phyloP scores from a whole-genome alignment of 2,888 invertebrate species.

The Matsumyia berberina region DNA sequence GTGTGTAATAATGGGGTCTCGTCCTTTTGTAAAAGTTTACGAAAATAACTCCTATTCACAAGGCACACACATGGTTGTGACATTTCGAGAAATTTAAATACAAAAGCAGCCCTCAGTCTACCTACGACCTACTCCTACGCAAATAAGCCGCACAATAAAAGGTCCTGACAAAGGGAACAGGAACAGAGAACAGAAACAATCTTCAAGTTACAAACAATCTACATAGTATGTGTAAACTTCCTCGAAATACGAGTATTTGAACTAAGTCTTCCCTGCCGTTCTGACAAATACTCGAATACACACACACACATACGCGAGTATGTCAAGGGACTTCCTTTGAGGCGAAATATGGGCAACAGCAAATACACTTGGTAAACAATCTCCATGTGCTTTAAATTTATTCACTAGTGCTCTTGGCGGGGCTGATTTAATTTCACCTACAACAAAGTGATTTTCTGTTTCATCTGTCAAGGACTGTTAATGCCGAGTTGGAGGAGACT shows the following conservation, averaged over 20 bases:
- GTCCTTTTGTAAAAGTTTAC: neutral
- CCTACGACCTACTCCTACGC: neutral
- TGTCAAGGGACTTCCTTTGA: constrained; percentile 4
- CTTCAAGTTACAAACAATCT: constrained; percentile 44
- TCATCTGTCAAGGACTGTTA: constrained; percentile 24
- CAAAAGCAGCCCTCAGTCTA: constrained; percentile 12
- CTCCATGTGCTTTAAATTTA: constrained; percentile 17
- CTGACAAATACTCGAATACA: neutral
- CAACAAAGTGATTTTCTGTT: constrained; percentile 34
- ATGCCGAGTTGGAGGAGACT: too few species aligned
- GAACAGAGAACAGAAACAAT: constrained; percentile 35
- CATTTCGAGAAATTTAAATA: constrained; percentile 42
- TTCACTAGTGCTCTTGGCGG: constrained; percentile 16
- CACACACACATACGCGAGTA: neutral
- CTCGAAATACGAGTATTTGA: constrained; percentile 54
- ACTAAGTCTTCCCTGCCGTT: constrained; percentile 26
- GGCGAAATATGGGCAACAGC: constrained; percentile 21
- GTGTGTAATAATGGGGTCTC: neutral
- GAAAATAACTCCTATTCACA: constrained; percentile 24
- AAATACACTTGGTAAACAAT: constrained; percentile 34
- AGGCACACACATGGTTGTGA: constrained; percentile 52
- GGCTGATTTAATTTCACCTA: constrained; percentile 28
- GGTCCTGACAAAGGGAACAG: neutral
- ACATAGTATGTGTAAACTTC: constrained; percentile 30
- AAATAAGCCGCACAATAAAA: constrained; percentile 1